A percentile compares a stretch with the other conserved stretches of the same genome.
Conservation (phyloP, 1,140 invertebrate genomes). For the Pectinophora gossypiella region DNA sequence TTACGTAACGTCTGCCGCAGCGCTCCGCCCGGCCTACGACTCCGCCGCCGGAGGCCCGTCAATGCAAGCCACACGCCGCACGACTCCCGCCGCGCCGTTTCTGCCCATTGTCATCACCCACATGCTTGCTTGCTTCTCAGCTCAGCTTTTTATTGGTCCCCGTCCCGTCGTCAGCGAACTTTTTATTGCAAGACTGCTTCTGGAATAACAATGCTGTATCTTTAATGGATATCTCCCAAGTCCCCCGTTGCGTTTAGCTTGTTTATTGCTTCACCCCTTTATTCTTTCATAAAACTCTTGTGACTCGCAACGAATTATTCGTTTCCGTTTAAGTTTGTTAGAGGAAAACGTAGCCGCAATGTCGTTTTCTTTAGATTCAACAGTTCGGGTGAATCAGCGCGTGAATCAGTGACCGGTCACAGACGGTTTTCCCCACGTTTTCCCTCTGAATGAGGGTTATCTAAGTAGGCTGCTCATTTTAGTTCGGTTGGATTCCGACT, state of each 20-base stretch:
- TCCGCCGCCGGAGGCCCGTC: slow-evolving; percentile 9
- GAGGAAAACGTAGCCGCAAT: background rate
- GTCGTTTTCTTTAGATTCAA: background rate
- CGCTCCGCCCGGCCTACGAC: slow-evolving; percentile 5
- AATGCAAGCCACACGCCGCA: slow-evolving; percentile 14
- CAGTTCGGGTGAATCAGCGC: background rate
- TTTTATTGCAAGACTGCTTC: slow-evolving; percentile 13
- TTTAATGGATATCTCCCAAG: background rate
- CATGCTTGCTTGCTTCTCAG: slow-evolving; percentile 35
- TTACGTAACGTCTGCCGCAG: slow-evolving; percentile 48
- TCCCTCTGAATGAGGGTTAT: background rate
- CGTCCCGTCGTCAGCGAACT: slow-evolving; percentile 7
- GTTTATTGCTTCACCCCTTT: background rate
- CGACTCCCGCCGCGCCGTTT: background rate
- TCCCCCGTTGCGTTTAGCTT: background rate
- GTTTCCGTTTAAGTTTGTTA: background rate
- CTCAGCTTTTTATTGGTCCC: slow-evolving; percentile 24
- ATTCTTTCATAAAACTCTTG: background rate
- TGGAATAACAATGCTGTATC: background rate
- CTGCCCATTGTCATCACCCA: slow-evolving; percentile 26
- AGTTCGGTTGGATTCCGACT: no score
- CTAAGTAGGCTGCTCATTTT: background rate
- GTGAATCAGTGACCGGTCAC: background rate
- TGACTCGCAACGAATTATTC: background rate
- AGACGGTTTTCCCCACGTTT: background rate